These are phyloP conservation scores for Zapornia atra DNA, from an alignment of 2,113 vertebrate species.

Conservation along the genomic window DNA sequence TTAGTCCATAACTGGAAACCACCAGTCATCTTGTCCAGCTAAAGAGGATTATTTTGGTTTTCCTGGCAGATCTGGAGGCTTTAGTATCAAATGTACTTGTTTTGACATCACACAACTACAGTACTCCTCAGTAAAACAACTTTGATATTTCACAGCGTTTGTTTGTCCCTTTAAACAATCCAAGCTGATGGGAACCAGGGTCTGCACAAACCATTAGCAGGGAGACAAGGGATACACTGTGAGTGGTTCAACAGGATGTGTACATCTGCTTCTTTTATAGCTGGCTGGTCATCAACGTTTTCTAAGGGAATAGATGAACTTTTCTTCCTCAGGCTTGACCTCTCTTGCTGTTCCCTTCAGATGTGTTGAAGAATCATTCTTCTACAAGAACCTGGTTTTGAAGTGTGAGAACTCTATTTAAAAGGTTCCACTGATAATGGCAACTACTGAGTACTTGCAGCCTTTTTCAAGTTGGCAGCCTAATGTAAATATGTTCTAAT, in stretches of 20 bases:
- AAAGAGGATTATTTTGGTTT: constrained; percentile 28
- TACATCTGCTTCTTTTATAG: not conserved
- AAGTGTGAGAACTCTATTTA: not conserved
- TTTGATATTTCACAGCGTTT: not conserved
- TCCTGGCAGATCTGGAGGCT: not conserved
- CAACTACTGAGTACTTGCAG: not conserved
- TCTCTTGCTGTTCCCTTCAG: not conserved
- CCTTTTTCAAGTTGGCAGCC: not conserved
- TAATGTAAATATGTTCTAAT: not conserved
- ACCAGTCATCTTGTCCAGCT: not conserved
- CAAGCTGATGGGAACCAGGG: not conserved
- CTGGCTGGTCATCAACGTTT: not conserved
- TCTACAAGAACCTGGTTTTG: not conserved
- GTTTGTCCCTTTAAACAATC: not conserved
- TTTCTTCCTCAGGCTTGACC: not conserved
- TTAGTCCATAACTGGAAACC: not conserved
- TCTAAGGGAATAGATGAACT: not conserved
- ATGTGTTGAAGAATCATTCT: not conserved
- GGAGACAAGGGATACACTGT: not conserved
- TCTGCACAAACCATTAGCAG: not conserved
- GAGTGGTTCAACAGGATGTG: not conserved
- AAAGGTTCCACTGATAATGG: not conserved
- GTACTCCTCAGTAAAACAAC: not conserved
- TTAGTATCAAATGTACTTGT: not conserved
- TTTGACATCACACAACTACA: not conserved